Percentiles rank a stretch among this genome's conserved stretches.
Conservation (phyloP, 2,888 invertebrate species). For the Acleris literana region DNA sequence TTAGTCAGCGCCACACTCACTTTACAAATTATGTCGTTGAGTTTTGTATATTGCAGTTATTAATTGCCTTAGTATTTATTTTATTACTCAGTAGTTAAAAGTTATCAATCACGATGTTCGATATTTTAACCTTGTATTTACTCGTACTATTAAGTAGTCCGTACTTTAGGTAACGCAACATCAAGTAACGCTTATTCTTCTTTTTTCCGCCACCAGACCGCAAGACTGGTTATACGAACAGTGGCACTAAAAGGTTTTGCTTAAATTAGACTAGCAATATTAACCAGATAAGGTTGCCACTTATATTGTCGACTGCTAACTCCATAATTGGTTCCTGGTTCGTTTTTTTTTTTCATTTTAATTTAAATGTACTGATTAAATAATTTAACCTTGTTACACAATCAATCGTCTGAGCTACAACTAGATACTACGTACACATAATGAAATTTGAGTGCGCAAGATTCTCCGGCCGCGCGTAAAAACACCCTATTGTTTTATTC, state of each 20-base stretch:
- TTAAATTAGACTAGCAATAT: slow-evolving; percentile 6
- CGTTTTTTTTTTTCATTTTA: background rate
- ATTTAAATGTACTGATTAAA: too few relatives aligned
- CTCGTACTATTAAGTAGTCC: too few relatives aligned
- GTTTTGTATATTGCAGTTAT: too few relatives aligned
- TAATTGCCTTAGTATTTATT: too few relatives aligned
- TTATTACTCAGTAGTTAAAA: too few relatives aligned
- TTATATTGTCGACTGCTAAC: background rate
- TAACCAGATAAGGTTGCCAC: background rate
- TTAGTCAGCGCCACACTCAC: too few relatives aligned
- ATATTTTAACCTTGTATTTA: too few relatives aligned
- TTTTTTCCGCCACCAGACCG: background rate
- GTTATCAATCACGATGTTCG: too few relatives aligned
- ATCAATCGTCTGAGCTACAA: too few relatives aligned
- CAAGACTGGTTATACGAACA: background rate
- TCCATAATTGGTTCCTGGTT: slow-evolving; percentile 8
- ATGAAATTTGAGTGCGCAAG: slow-evolving; percentile 41
- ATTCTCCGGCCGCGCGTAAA: slow-evolving; percentile 38
- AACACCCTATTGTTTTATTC: slow-evolving; percentile 71
- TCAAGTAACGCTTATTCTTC: background rate
- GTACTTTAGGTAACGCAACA: too few relatives aligned
- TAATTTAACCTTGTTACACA: too few relatives aligned
- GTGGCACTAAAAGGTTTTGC: slow-evolving; percentile 9
- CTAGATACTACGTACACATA: slow-evolving; percentile 36
- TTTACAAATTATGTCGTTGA: too few relatives aligned